phyloP scores from a whole-genome alignment of 1,140 invertebrate species.

The Bradysia coprophila region DNA sequence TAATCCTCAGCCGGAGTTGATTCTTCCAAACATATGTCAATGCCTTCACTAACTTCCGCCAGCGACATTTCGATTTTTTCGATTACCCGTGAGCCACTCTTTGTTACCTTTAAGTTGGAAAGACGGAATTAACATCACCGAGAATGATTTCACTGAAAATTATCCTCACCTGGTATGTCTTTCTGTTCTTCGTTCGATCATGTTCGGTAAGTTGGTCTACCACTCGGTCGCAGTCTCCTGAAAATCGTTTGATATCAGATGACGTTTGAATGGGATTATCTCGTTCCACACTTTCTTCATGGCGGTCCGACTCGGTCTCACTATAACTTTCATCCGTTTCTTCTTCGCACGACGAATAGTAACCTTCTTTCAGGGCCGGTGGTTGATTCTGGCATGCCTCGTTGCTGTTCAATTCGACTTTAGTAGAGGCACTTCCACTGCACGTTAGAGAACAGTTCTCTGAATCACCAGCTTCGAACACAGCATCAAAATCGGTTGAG shows the following conservation, averaged over 20 bases:
- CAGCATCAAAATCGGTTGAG: conserved; percentile 16
- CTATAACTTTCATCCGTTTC: conserved; percentile 20
- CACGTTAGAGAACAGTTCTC: conserved; percentile 10
- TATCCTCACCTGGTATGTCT: conserved; percentile 15
- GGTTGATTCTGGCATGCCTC: too few species aligned
- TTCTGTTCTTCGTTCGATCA: conserved; percentile 19
- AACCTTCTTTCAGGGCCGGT: not conserved
- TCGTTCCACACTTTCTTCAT: conserved; percentile 18
- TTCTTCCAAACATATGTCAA: conserved; percentile 27
- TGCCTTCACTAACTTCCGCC: conserved; percentile 16
- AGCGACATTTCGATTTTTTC: conserved; percentile 1
- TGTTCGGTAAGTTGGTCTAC: conserved; percentile 15
- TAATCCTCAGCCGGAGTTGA: conserved; percentile 39
- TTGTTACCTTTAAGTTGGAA: too few species aligned
- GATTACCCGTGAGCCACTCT: not conserved
- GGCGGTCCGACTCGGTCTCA: conserved; percentile 19
- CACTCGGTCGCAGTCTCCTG: conserved; percentile 18
- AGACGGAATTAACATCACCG: too few species aligned
- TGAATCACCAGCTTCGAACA: conserved; percentile 16
- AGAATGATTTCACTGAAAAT: not conserved
- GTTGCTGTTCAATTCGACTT: conserved; percentile 2
- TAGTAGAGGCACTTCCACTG: conserved; percentile 2
- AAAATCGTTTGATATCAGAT: conserved; percentile 16
- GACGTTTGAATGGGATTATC: conserved; percentile 12
- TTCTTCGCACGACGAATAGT: conserved; percentile 13